Base-by-base conservation (phyloP, 2,113 vertebrate genomes). In the Himantopus leucocephalus region DNA sequence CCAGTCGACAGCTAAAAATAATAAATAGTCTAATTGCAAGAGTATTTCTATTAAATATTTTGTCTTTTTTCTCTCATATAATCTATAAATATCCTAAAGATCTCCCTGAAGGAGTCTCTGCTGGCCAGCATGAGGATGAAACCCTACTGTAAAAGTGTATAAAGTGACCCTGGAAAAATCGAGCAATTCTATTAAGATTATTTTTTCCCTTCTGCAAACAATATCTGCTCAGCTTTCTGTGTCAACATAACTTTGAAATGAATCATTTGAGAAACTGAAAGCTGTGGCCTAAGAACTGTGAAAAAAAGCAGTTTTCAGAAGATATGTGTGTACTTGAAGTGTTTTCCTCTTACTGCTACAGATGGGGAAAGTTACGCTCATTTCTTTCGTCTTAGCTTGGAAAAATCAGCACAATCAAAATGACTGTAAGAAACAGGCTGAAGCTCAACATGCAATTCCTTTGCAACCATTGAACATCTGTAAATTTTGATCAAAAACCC, bases 1-100 rank as follows among this genome's bases (percentile, higher is more conserved):
- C 39, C 59, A 95, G 77, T 96, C 71, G 97, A 91, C 12, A 88
- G 43, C 48, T 58, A 90, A 96, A 97, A 96, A 92, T 92, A 97
- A 96, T 76, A 89, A 95, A 95, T 63, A 78, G 37, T 58, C 50
- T 96, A 85, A 96, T 93, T 93, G 63, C 27, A 88, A 87, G 75
- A 81, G 66, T 52, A 45, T 73, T 96, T 95, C 53, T 70, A 71
- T 95, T 95, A 81, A 29, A 74, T 24, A 71, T 68, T 74, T 96
- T 88, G 30, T 32, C 41, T 52, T 52, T 78, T 83, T 91, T 59
- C 48, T 74, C 37, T 58, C 48, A 41, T 35, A 22, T 64, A 68
- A 45, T 90, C 50, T 52, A 68, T 52, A 93, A 81, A 82, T 58
- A 58, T 47, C 45, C 21, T 82, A 92, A 81, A 83, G 68, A 59